These are phyloP conservation scores for Ischnus inquisitorius DNA, from an alignment of 2,888 invertebrate species.

Conservation along the genomic window DNA sequence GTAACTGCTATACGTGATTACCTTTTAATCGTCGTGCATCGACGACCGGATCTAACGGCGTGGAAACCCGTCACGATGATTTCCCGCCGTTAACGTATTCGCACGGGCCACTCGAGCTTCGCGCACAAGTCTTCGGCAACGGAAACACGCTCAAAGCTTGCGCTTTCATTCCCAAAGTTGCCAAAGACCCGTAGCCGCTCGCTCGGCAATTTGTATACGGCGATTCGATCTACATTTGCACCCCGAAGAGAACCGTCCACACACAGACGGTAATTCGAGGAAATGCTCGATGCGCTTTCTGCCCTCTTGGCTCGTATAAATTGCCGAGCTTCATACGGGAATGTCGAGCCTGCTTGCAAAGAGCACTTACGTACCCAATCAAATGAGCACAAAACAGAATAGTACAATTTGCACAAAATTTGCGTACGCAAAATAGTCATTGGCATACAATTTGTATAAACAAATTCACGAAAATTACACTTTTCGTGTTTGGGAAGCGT, in stretches of 20 bases:
- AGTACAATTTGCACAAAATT: no score
- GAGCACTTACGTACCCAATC: not conserved
- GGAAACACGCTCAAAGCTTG: conserved; percentile 17
- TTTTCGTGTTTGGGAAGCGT: no score
- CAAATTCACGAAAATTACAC: no score
- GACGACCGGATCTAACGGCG: conserved; percentile 66
- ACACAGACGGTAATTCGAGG: not conserved
- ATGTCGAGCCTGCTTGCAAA: conserved; percentile 8
- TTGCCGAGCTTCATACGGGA: not conserved
- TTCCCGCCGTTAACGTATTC: conserved; percentile 62
- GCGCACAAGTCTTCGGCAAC: not conserved
- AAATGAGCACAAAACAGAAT: not conserved
- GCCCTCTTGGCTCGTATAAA: conserved; percentile 1
- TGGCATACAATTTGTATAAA: no score
- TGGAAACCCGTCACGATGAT: conserved; percentile 68
- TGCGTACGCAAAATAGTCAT: no score
- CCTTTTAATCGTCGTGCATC: conserved; percentile 66
- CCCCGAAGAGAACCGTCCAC: not conserved
- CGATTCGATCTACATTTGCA: not conserved
- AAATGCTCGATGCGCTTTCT: conserved; percentile 5
- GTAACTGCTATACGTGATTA: conserved; percentile 60
- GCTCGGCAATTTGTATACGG: no score
- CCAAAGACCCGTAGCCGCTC: conserved; percentile 30
- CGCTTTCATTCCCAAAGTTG: not conserved
- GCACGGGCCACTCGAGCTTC: conserved; percentile 11